These are phyloP conservation scores for Tamias sibiricus DNA, from an alignment of 2,113 vertebrate species.

Conservation along the genomic window DNA sequence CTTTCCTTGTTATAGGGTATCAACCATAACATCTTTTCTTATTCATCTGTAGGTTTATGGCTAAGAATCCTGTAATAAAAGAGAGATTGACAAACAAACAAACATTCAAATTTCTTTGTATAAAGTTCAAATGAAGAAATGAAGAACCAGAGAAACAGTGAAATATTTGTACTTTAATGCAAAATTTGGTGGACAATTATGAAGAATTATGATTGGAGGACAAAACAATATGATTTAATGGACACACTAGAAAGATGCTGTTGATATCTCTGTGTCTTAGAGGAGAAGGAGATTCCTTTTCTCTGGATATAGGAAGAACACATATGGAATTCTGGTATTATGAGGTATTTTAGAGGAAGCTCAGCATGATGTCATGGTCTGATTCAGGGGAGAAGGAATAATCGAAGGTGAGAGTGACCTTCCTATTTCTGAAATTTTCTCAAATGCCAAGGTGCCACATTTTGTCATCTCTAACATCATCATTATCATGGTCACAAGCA, in stretches of 20 bases:
- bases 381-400: background rate
- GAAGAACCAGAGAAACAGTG: background rate
- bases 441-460: background rate
- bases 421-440: background rate
- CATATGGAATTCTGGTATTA: background rate
- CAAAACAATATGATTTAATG: background rate
- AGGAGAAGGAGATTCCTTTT: background rate
- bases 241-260: too few relatives aligned
- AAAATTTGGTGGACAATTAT: background rate
- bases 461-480: background rate
- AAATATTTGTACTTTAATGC: background rate
- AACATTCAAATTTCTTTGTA: background rate
- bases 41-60: background rate
- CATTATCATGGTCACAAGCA: background rate
- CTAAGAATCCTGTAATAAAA: background rate
- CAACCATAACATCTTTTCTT: background rate
- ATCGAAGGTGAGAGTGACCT: background rate
- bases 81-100: background rate
- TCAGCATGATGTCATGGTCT: background rate
- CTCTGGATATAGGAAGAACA: background rate
- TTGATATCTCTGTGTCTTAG: background rate
- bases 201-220: background rate
- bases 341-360: background rate
- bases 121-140: background rate
- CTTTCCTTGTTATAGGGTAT: background rate